Evolutionary conservation across 2,888 invertebrate species (phyloP).

Genomic region (Eretmocerus hayati): DNA sequence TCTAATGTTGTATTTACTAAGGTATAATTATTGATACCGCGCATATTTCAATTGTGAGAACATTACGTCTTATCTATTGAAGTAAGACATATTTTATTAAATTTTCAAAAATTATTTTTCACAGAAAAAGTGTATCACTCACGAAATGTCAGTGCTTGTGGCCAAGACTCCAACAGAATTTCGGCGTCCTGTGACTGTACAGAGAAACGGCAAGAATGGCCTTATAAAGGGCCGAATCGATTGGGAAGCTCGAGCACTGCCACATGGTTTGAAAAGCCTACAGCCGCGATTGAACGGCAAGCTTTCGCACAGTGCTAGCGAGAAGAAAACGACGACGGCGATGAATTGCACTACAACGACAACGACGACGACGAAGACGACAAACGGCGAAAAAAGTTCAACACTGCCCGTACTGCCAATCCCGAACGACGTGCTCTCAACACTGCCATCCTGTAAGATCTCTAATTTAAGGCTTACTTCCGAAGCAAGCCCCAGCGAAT

Average conservation of each 20-base stretch:
- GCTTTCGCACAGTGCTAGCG: background rate
- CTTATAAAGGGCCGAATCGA: conserved; percentile 38
- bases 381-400: background rate
- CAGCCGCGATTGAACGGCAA: conserved; percentile 11
- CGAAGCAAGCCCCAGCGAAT: conserved; percentile 34
- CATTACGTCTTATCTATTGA: background rate
- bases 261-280: background rate
- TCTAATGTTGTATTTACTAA: no score
- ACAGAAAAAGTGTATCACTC: conserved; percentile 12
- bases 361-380: conserved; percentile 37
- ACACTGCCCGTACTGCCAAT: conserved; percentile 29
- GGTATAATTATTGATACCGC: no score
- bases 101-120: background rate
- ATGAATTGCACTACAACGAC: conserved; percentile 37
- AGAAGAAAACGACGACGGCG: conserved; percentile 37
- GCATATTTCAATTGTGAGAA: background rate
- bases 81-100: background rate
- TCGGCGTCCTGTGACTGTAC: conserved; percentile 41
- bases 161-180: conserved; percentile 41
- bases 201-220: conserved; percentile 41
- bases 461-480: conserved; percentile 36
- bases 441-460: conserved; percentile 36
- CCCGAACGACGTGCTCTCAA: conserved; percentile 37
- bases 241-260: conserved; percentile 34
- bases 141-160: conserved; percentile 39